These are phyloP conservation scores for Rhyacichthys aspro DNA, from an alignment of 2,797 vertebrate genomes.

Conservation along the genomic window DNA sequence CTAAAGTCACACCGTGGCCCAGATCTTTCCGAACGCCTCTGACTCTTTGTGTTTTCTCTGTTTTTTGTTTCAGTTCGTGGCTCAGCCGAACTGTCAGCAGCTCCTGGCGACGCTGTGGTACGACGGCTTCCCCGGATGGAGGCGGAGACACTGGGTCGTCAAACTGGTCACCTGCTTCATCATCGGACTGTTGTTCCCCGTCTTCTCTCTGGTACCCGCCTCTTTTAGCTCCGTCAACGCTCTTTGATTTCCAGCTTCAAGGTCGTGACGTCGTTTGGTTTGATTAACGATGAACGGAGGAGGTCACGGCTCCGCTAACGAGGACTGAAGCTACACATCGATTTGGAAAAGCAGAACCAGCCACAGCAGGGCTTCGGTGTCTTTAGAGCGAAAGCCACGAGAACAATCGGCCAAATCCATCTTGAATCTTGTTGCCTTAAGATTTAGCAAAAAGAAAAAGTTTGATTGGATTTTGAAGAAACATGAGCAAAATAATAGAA, in stretches of 20 bases:
- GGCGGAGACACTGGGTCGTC: slow-evolving; percentile 94
- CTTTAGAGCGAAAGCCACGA: too few species aligned
- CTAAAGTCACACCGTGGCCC: not conserved
- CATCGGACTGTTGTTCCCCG: slow-evolving; percentile 94
- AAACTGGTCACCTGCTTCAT: slow-evolving; percentile 96
- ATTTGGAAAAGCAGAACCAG: not conserved
- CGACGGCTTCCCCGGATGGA: slow-evolving; percentile 96
- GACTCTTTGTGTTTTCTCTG: not conserved
- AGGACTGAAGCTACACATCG: not conserved
- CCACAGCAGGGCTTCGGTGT: not conserved
- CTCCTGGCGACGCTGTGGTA: slow-evolving; percentile 96
- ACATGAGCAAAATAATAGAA: too few species aligned
- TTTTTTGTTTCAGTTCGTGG: slow-evolving; percentile 87
- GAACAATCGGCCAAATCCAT: too few species aligned
- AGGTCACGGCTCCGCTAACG: not conserved
- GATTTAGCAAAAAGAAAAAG: too few species aligned
- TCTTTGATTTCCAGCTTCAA: not conserved
- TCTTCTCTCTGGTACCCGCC: slow-evolving; percentile 88
- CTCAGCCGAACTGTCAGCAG: slow-evolving; percentile 98
- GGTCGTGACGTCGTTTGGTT: not conserved
- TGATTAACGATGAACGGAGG: not conserved
- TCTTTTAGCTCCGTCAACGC: too few species aligned
- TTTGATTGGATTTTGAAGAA: too few species aligned
- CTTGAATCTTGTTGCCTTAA: too few species aligned
- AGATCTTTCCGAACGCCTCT: too few species aligned